Conservation (phyloP, 2,888 invertebrate genomes). For the Eilema depressum region DNA sequence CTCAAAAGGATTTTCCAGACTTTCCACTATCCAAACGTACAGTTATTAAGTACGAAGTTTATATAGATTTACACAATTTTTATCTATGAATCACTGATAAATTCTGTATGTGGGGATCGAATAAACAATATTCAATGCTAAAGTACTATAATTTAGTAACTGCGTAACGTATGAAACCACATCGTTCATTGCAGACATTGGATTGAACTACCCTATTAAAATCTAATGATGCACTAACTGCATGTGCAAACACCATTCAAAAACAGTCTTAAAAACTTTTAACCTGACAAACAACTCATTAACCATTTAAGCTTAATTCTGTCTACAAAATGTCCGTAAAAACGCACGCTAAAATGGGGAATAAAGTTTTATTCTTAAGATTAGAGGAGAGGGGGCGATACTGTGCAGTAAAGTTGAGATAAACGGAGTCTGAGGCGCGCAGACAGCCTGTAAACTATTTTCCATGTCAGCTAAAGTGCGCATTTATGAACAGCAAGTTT, state of each 20-base stretch:
- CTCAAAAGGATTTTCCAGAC: not conserved
- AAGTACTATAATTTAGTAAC: no score
- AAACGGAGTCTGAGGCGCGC: conserved; percentile 74
- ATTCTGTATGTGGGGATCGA: not conserved
- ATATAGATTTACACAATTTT: not conserved
- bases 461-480: conserved; percentile 83
- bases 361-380: conserved; percentile 83
- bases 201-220: not conserved
- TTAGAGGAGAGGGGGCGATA: conserved; percentile 74
- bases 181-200: not conserved
- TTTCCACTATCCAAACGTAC: no score
- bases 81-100: not conserved
- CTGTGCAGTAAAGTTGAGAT: conserved; percentile 77
- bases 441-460: conserved; percentile 83
- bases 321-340: conserved; percentile 81
- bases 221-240: conserved; percentile 16
- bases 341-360: conserved; percentile 76
- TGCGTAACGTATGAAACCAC: not conserved
- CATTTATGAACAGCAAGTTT: conserved; percentile 75
- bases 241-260: conserved; percentile 47
- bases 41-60: not conserved
- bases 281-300: conserved; percentile 80
- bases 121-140: not conserved
- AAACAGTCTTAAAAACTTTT: conserved; percentile 77
- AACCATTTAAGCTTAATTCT: conserved; percentile 79